These are phyloP conservation scores for Ictalurus punctatus DNA, from an alignment of 2,113 vertebrate genomes.

Conservation along the genomic window DNA sequence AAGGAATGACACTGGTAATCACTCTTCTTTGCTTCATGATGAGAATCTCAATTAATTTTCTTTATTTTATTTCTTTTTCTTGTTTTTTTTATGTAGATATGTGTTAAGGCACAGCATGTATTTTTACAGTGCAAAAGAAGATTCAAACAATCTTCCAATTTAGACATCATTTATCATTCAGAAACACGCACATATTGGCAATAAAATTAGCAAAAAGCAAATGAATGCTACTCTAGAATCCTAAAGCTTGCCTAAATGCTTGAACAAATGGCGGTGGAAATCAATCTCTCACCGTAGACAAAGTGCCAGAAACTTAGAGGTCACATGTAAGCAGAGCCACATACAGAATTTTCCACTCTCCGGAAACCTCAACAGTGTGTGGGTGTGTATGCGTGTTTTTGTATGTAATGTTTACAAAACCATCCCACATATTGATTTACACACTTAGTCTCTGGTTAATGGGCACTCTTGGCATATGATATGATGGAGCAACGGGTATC, in stretches of 20 bases:
- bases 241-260: neutral
- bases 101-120: neutral
- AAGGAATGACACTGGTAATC: neutral
- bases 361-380: neutral
- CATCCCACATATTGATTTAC: slow-evolving; percentile 1
- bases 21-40: neutral
- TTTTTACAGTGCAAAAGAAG: neutral
- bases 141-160: neutral
- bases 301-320: slow-evolving; percentile 3
- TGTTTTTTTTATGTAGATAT: neutral
- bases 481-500: neutral
- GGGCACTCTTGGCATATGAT: neutral
- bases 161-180: neutral
- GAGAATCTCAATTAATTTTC: neutral
- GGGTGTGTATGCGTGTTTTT: neutral
- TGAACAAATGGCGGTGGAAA: neutral
- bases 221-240: neutral
- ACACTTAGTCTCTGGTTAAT: neutral
- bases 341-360: neutral
- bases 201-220: neutral
- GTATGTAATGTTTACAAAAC: neutral
- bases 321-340: neutral
- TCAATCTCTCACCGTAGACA: slow-evolving; percentile 11
- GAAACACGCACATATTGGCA: neutral
- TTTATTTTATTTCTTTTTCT: no score